Percentiles rank a stretch among this genome's conserved stretches.
Conservation (phyloP, 2,888 invertebrate genomes). For the Tachina grossa region DNA sequence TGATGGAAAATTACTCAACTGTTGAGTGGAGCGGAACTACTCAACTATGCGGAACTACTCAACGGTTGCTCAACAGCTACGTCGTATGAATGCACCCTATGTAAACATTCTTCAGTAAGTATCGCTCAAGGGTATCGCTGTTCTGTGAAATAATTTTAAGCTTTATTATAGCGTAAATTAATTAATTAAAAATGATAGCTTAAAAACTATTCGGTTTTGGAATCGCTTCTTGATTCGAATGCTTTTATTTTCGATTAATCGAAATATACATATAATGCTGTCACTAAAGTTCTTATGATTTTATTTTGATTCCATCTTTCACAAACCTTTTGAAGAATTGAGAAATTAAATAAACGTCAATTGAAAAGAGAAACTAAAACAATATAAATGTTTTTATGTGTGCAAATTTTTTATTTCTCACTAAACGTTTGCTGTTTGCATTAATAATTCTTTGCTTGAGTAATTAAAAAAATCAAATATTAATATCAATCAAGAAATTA, state of each 20-base stretch:
- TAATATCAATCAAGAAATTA: conserved; percentile 45
- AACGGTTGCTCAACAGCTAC: too few relatives aligned
- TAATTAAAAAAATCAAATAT: conserved; percentile 40
- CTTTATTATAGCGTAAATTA: too few relatives aligned
- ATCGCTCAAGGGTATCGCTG: too few relatives aligned
- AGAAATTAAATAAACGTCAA: conserved; percentile 48
- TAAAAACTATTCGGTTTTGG: too few relatives aligned
- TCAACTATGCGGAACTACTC: too few relatives aligned
- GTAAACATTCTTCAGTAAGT: too few relatives aligned
- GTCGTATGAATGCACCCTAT: too few relatives aligned
- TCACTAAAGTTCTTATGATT: conserved; percentile 29
- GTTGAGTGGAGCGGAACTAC: too few relatives aligned
- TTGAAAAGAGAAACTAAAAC: conserved; percentile 11
- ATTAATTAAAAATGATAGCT: too few relatives aligned
- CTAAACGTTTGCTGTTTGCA: conserved; percentile 10
- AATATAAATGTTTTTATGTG: conserved; percentile 1
- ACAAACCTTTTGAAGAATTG: conserved; percentile 11
- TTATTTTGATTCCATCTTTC: conserved; percentile 55
- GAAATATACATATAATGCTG: background rate
- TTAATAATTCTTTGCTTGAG: conserved; percentile 36
- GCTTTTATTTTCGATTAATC: background rate
- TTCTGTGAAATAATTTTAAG: too few relatives aligned
- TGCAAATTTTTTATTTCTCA: conserved; percentile 42
- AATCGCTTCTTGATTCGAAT: too few relatives aligned
- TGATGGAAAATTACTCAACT: too few relatives aligned